These are phyloP conservation scores for Slavum lentiscoides DNA, from an alignment of 2,888 invertebrate species.

Conservation along the genomic window DNA sequence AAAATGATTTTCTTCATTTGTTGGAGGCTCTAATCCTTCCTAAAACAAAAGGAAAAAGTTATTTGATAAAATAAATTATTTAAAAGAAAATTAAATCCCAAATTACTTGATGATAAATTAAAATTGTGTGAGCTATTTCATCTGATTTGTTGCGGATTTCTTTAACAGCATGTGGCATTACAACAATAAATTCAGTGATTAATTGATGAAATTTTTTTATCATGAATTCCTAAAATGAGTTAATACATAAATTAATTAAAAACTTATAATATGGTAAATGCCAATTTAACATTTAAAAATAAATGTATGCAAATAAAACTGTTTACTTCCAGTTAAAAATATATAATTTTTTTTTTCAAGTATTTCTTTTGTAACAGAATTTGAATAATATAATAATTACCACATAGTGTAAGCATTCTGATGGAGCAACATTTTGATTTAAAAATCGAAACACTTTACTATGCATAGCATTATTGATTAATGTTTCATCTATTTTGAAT, in stretches of 20 bases:
- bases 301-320: too few relatives aligned
- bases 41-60: slow-evolving; percentile 53
- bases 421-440: slow-evolving; percentile 72
- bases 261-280: too few relatives aligned
- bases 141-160: slow-evolving; percentile 83
- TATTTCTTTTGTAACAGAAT: background rate
- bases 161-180: slow-evolving; percentile 89
- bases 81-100: background rate
- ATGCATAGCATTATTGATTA: slow-evolving; percentile 65
- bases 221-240: slow-evolving; percentile 70
- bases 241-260: background rate
- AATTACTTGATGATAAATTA: slow-evolving; percentile 66
- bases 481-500: slow-evolving; percentile 48
- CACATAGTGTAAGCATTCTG: slow-evolving; percentile 70
- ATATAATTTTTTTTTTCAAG: too few relatives aligned
- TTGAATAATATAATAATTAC: slow-evolving; percentile 57
- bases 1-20: slow-evolving; percentile 73
- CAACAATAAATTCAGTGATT: slow-evolving; percentile 87
- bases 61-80: slow-evolving; percentile 1
- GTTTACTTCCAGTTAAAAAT: too few relatives aligned
- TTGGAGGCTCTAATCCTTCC: slow-evolving; percentile 60
- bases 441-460: slow-evolving; percentile 79
- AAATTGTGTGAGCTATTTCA: slow-evolving; percentile 80
- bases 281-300: too few relatives aligned
- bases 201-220: slow-evolving; percentile 80